A percentile compares a stretch with the other conserved stretches of the same genome.
These are phyloP conservation scores for Gymnopithys bicolor DNA, from an alignment of 2,797 vertebrate genomes.

Conservation along the genomic window DNA sequence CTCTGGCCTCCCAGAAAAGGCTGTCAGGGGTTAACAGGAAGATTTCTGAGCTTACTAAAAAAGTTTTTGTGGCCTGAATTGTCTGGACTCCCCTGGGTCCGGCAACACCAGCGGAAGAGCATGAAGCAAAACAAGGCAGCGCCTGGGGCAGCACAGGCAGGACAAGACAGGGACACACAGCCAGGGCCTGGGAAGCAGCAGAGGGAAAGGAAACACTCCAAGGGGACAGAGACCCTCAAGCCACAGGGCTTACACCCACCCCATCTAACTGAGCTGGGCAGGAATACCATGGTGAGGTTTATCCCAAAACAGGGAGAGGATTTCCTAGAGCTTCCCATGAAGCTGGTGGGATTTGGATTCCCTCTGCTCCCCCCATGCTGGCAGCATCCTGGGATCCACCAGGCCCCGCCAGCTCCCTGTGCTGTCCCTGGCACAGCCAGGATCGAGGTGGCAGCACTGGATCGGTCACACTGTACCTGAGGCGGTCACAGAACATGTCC, in stretches of 20 bases:
- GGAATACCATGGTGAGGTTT: background rate
- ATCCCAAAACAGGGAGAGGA: background rate
- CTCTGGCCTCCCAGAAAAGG: background rate
- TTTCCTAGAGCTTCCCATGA: background rate
- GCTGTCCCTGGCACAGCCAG: rapidly evolving
- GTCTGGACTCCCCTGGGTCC: slow-evolving; percentile 52
- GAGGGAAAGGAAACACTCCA: background rate
- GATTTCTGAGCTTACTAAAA: slow-evolving; percentile 39
- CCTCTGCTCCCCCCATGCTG: background rate
- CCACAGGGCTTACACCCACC: background rate
- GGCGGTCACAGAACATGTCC: slow-evolving; percentile 95
- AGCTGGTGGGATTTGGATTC: background rate
- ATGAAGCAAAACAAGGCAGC: slow-evolving; percentile 30
- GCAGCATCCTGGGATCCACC: background rate
- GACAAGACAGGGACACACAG: background rate
- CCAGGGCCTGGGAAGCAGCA: background rate
- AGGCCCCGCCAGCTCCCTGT: rapidly evolving
- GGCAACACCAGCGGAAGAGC: slow-evolving; percentile 52
- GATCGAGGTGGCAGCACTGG: background rate
- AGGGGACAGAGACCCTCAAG: background rate
- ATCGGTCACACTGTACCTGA: slow-evolving; percentile 78
- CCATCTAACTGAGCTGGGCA: background rate
- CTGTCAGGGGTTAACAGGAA: slow-evolving; percentile 65
- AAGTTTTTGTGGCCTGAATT: slow-evolving; percentile 56
- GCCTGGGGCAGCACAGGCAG: background rate